These are phyloP conservation scores for Eretmochelys imbricata DNA, from an alignment of 2,113 vertebrate genomes.

Conservation along the genomic window DNA sequence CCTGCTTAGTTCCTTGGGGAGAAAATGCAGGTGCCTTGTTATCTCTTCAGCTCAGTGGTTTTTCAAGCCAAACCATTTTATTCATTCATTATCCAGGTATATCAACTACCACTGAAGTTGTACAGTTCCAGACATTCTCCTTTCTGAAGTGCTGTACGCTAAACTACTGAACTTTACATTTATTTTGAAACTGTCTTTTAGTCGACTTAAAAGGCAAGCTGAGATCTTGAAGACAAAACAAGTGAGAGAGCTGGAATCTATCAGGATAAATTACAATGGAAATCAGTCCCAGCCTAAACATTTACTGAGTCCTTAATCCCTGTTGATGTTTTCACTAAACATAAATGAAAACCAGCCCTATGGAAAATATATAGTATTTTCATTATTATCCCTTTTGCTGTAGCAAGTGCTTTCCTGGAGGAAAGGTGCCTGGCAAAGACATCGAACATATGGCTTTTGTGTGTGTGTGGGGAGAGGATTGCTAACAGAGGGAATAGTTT, in stretches of 20 bases:
- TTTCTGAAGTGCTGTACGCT: not conserved
- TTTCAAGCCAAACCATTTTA: constrained; percentile 20
- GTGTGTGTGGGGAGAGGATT: not conserved
- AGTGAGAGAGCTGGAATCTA: constrained; percentile 49
- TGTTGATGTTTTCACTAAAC: constrained; percentile 21
- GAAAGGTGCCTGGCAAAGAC: constrained; percentile 48
- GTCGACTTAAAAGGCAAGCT: constrained; percentile 29
- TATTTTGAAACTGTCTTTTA: constrained; percentile 57
- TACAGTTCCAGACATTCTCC: constrained; percentile 5
- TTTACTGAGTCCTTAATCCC: constrained; percentile 49
- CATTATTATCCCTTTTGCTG: not conserved
- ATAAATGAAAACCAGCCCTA: constrained; percentile 22
- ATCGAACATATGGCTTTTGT: constrained; percentile 38
- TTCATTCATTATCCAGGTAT: constrained; percentile 30
- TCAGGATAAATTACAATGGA: constrained; percentile 53
- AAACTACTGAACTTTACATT: constrained; percentile 35
- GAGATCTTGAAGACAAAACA: constrained; percentile 58
- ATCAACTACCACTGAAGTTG: not conserved
- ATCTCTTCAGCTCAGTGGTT: constrained; percentile 12
- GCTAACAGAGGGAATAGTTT: constrained; percentile 59
- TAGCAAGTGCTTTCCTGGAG: constrained; percentile 42
- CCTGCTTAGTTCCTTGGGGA: constrained; percentile 6
- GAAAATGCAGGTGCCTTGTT: not conserved
- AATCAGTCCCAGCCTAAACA: constrained; percentile 59
- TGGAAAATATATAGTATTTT: constrained; percentile 48